Evolutionary conservation across 2,113 vertebrate species (phyloP).

Genomic region (Grammomys surdaster): DNA sequence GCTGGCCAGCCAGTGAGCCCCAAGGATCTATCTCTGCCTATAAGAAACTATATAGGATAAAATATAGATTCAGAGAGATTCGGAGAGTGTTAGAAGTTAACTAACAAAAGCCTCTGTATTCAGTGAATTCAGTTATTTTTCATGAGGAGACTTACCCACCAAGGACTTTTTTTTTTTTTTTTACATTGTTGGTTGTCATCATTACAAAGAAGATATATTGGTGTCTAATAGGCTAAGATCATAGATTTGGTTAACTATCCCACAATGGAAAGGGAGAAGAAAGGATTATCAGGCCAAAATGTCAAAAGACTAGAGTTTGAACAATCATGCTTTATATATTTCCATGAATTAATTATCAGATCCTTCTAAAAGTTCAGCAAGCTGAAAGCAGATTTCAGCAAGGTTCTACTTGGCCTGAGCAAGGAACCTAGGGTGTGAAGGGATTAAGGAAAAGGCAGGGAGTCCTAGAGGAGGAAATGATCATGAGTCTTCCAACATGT

Average conservation of each 20-base stretch:
- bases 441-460: slow-evolving; percentile 16
- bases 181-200: not conserved
- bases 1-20: too few species aligned
- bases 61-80: not conserved
- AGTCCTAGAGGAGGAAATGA: not conserved
- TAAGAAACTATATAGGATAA: not conserved
- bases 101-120: not conserved
- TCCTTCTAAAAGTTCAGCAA: slow-evolving; percentile 38
- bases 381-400: slow-evolving; percentile 1
- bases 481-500: not conserved
- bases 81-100: not conserved
- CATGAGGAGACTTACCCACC: not conserved
- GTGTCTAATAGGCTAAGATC: not conserved
- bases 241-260: not conserved
- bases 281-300: not conserved
- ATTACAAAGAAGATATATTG: not conserved
- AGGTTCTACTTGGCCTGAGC: slow-evolving; percentile 20
- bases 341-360: not conserved
- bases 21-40: too few species aligned
- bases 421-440: not conserved
- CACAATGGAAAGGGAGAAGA: not conserved
- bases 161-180: not conserved
- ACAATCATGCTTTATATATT: not conserved
- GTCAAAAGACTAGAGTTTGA: not conserved
- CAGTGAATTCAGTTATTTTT: not conserved